Evolutionary conservation across 2,113 vertebrate genomes (phyloP).

Genomic region (Phalacrocorax carbo): DNA sequence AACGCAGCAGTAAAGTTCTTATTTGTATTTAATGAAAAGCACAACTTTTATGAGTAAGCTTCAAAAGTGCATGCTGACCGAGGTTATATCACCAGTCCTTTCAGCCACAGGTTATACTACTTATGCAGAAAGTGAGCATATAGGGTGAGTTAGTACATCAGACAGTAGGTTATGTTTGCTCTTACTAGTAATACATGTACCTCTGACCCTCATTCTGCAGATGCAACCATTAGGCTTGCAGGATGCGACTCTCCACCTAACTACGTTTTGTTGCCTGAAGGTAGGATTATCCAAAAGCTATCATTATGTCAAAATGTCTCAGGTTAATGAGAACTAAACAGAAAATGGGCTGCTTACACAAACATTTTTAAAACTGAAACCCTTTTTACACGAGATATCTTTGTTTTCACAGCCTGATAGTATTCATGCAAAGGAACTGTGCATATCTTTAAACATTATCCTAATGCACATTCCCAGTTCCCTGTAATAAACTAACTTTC

Average conservation of each 20-base stretch:
- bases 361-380: neutral
- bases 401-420: neutral
- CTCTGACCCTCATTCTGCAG: neutral
- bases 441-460: neutral
- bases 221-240: neutral
- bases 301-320: neutral
- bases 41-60: neutral
- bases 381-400: neutral
- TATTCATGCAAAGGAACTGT: neutral
- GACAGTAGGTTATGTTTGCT: neutral
- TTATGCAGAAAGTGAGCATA: neutral
- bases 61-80: constrained; percentile 18
- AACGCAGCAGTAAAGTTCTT: neutral
- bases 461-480: neutral
- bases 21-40: constrained; percentile 23
- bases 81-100: neutral
- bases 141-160: neutral
- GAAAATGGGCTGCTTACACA: neutral
- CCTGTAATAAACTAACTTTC: neutral
- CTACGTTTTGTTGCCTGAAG: neutral
- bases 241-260: neutral
- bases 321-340: neutral
- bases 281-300: neutral
- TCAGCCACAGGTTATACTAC: neutral
- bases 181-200: neutral